Evolutionary conservation across 35 echinoderm and acorn worm species (phyloP).

Genomic region (Patiria miniata): DNA sequence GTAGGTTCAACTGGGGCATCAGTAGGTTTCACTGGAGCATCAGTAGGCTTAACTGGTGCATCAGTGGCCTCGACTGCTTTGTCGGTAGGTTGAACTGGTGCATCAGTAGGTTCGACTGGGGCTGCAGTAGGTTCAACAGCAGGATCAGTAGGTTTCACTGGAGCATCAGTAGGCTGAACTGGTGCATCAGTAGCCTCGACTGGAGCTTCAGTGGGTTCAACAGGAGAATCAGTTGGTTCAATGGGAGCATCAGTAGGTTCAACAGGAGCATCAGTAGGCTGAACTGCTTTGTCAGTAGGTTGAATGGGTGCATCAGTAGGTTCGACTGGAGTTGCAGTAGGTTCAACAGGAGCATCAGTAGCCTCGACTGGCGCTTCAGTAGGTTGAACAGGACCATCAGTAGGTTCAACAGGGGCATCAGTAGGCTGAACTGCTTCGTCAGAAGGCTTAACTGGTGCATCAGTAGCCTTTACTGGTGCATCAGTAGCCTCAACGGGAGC

Average conservation of each 20-base stretch:
- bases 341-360: not conserved
- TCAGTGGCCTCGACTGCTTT: not conserved
- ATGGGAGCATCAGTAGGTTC: no score
- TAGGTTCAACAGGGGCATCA: not conserved
- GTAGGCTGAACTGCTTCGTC: not conserved
- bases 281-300: not conserved
- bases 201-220: not conserved
- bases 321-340: not conserved
- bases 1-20: not conserved
- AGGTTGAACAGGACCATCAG: not conserved
- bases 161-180: not conserved
- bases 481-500: not conserved
- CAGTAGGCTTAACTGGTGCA: not conserved
- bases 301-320: not conserved
- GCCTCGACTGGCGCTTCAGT: constrained; percentile 1
- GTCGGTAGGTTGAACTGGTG: not conserved
- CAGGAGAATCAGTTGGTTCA: not conserved
- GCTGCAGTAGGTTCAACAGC: not conserved
- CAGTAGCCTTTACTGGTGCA: not conserved
- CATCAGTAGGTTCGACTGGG: not conserved
- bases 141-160: no score
- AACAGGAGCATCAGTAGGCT: not conserved
- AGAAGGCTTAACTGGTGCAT: not conserved
- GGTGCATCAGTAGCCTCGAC: not conserved
- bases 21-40: not conserved